Conservation (phyloP, 2,113 vertebrate species). For the Macquaria ambigua region DNA sequence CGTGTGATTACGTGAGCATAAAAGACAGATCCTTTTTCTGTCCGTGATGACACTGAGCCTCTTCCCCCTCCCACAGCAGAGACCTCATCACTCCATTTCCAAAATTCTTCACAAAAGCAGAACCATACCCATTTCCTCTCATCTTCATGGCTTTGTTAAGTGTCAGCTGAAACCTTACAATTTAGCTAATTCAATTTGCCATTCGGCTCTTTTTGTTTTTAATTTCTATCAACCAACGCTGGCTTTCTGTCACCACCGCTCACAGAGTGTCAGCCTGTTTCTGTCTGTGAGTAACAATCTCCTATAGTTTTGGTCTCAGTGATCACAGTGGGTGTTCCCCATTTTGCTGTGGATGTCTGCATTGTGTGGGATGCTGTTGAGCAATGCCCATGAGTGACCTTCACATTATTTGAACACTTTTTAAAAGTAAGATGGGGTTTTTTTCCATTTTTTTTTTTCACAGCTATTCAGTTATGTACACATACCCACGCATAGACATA, state of each 20-base stretch:
- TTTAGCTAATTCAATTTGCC: slow-evolving; percentile 46
- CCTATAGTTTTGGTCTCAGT: slow-evolving; percentile 53
- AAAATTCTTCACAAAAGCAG: slow-evolving; percentile 39
- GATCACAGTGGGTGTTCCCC: slow-evolving; percentile 73
- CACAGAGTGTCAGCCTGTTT: slow-evolving; percentile 29
- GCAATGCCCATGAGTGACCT: slow-evolving; percentile 58
- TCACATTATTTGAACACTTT: slow-evolving; percentile 61
- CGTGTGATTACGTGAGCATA: slow-evolving; percentile 9
- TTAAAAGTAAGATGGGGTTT: slow-evolving; percentile 13
- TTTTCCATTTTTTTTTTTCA: slow-evolving; percentile 37
- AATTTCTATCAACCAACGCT: slow-evolving; percentile 41
- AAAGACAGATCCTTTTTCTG: slow-evolving; percentile 43
- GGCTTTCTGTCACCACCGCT: slow-evolving; percentile 27
- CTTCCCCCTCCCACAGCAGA: slow-evolving; percentile 18
- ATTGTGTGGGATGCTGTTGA: slow-evolving; percentile 53
- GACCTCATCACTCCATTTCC: slow-evolving; percentile 32
- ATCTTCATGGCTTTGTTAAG: slow-evolving; percentile 30
- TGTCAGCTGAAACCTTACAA: slow-evolving; percentile 29
- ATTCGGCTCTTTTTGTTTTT: slow-evolving; percentile 55
- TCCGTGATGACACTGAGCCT: slow-evolving; percentile 22
- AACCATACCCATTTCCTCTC: slow-evolving; percentile 48
- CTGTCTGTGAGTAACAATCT: slow-evolving; percentile 39
- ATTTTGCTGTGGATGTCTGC: slow-evolving; percentile 34
- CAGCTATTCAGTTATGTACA: slow-evolving; percentile 53
- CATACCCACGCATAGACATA: slow-evolving; percentile 49